A percentile compares a stretch with the other conserved stretches of the same genome.
phyloP scores from a whole-genome alignment of 2,113 vertebrate species.

The Sebastes schlegelii region DNA sequence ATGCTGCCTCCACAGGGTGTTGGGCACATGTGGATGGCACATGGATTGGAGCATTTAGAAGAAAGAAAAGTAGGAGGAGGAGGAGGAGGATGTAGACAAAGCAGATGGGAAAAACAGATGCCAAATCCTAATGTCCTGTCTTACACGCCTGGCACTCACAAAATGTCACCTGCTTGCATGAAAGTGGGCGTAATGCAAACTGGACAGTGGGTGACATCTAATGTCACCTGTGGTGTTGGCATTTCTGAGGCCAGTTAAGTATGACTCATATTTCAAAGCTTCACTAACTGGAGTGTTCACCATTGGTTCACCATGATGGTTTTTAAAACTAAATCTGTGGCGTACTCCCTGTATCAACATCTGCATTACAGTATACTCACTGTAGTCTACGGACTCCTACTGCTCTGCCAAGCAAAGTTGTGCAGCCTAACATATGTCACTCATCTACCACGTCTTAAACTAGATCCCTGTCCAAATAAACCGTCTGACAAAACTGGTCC shows the following conservation, averaged over 20 bases:
- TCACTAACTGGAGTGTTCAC: neutral
- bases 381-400: constrained; percentile 4
- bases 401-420: constrained; percentile 9
- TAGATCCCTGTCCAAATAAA: constrained; percentile 44
- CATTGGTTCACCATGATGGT: no score
- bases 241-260: neutral
- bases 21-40: constrained; percentile 46
- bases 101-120: constrained; percentile 29
- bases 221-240: neutral
- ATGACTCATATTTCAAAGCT: neutral
- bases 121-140: constrained; percentile 5
- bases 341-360: neutral
- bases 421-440: constrained; percentile 51
- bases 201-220: neutral
- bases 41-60: constrained; percentile 18
- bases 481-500: constrained; percentile 40
- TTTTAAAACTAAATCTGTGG: constrained; percentile 2
- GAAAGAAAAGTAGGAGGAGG: constrained; percentile 7
- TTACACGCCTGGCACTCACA: neutral
- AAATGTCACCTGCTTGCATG: constrained; percentile 11
- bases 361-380: neutral
- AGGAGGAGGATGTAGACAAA: constrained; percentile 28
- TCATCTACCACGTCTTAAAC: constrained; percentile 46
- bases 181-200: neutral
- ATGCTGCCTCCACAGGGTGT: constrained; percentile 20